Evolutionary conservation across 2,797 vertebrate species (phyloP).

Genomic region (Miichthys miiuy): DNA sequence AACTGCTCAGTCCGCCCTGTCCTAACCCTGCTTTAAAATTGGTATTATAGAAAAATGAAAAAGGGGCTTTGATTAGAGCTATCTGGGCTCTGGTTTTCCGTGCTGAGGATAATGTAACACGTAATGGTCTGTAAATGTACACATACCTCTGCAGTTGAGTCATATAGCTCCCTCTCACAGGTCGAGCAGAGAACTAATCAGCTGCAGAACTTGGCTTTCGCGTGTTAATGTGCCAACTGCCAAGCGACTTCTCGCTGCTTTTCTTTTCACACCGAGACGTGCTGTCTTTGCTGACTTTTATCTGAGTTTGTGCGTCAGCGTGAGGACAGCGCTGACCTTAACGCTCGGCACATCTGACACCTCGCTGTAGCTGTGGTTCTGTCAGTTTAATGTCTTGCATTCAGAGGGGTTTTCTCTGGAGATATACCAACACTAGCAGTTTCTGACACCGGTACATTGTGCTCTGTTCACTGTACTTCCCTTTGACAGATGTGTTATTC

Average conservation of each 20-base stretch:
- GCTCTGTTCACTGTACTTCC: slow-evolving; percentile 26
- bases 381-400: slow-evolving; percentile 25
- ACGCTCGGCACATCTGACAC: slow-evolving; percentile 21
- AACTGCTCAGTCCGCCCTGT: slow-evolving; percentile 34
- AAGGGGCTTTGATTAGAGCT: slow-evolving; percentile 67
- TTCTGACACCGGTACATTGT: slow-evolving; percentile 11
- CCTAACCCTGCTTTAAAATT: slow-evolving; percentile 52
- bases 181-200: slow-evolving; percentile 68
- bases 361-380: slow-evolving; percentile 17
- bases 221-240: slow-evolving; percentile 71
- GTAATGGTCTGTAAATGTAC: slow-evolving; percentile 78
- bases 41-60: slow-evolving; percentile 74
- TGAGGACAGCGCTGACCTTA: slow-evolving; percentile 57
- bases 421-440: slow-evolving; percentile 9
- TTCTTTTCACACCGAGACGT: slow-evolving; percentile 44
- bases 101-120: slow-evolving; percentile 65
- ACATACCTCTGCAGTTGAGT: slow-evolving; percentile 79
- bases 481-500: slow-evolving; percentile 69
- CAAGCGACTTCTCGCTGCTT: slow-evolving; percentile 40
- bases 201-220: slow-evolving; percentile 65
- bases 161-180: slow-evolving; percentile 64
- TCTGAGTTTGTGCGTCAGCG: slow-evolving; percentile 42
- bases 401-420: slow-evolving; percentile 11
- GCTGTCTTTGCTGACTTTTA: slow-evolving; percentile 22
- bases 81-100: slow-evolving; percentile 64